A percentile compares a stretch with the other conserved stretches of the same genome.
phyloP scores from a whole-genome alignment of 2,797 vertebrate species.

The Melanotaenia nigrans region DNA sequence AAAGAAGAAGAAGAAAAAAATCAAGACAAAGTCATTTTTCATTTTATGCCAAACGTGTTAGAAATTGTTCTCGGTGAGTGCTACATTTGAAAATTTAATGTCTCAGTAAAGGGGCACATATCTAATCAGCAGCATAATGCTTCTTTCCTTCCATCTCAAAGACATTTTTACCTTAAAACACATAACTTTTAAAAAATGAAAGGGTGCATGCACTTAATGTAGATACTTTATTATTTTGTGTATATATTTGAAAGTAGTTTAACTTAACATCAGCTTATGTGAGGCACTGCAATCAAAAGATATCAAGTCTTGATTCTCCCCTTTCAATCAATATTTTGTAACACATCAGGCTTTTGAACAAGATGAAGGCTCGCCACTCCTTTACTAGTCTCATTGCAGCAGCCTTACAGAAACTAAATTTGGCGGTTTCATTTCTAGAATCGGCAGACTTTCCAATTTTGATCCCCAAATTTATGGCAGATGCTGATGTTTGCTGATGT shows the following conservation, averaged over 20 bases:
- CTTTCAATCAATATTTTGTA: constrained; percentile 1
- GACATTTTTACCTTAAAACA: constrained; percentile 7
- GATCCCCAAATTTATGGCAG: constrained; percentile 3
- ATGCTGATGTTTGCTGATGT: neutral
- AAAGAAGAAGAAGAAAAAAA: neutral
- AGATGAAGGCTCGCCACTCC: constrained; percentile 25
- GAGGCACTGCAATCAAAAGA: constrained; percentile 11
- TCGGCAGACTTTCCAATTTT: neutral
- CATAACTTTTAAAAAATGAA: neutral
- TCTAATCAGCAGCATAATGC: constrained; percentile 6
- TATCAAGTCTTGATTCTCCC: constrained; percentile 3
- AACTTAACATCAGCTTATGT: neutral
- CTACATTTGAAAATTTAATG: constrained; percentile 30
- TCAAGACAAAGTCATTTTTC: neutral
- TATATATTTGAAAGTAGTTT: neutral
- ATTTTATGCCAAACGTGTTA: constrained; percentile 1
- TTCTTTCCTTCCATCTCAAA: constrained; percentile 3
- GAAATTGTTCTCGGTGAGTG: neutral
- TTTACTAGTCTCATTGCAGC: constrained; percentile 30
- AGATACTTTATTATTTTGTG: neutral
- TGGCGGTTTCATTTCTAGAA: neutral
- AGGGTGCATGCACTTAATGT: constrained; percentile 4
- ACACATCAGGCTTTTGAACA: neutral
- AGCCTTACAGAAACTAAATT: constrained; percentile 5
- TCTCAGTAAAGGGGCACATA: constrained; percentile 11